Evolutionary conservation across 1,140 invertebrate genomes (phyloP), one percentile per base, ranked within the genome.

Genomic region (Pseudomyrmex pallidus): DNA sequence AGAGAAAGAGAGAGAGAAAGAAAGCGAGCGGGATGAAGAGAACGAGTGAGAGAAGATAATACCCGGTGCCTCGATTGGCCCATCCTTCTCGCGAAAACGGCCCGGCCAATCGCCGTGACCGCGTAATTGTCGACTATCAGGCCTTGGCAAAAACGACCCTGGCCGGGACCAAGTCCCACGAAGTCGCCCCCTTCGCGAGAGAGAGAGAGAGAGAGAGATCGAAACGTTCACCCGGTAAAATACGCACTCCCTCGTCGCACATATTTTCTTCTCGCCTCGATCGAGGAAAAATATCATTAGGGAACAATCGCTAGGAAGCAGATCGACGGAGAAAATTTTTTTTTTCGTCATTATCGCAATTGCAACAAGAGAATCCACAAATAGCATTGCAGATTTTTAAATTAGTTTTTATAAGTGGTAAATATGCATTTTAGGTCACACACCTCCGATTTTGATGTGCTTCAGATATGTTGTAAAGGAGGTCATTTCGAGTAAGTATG

Each of bases 21-120:
- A 25, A 25, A 25, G 25, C 25, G 25, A 70, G 44, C 54, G 44
- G 10, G 66, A 70, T 70, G 13, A 72, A 54, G 59, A 80, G 64
- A 61, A 52, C 74, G 63, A 63, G 74, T 80, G 52, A 74, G 56
- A 83, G 85, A 62, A 83, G 83, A 67, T 82, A 63, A 87, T 77
- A 68, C 25, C 57, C 61, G n/a, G 62, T 74, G 74, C 85, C 50
- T 82, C 73, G 85, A 92, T 92, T 92, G 91, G 91, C 74, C 86
- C 86, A 85, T 84, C 62, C 82, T 92, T 92, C 91, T 90, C 92
- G 92, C 91, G 91, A 90, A 92, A 91, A 92, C 61, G 77, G 82
- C 70, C 74, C 87, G 84, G 84, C 91, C 91, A 92, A 92, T 91
- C 87, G 86, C 74, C 73, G 74, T 85, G 74, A 70, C 76, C 48